A percentile compares a stretch with the other conserved stretches of the same genome.
These are phyloP conservation scores for Erythrocebus patas DNA, from an alignment of 2,113 vertebrate genomes.

Conservation along the genomic window DNA sequence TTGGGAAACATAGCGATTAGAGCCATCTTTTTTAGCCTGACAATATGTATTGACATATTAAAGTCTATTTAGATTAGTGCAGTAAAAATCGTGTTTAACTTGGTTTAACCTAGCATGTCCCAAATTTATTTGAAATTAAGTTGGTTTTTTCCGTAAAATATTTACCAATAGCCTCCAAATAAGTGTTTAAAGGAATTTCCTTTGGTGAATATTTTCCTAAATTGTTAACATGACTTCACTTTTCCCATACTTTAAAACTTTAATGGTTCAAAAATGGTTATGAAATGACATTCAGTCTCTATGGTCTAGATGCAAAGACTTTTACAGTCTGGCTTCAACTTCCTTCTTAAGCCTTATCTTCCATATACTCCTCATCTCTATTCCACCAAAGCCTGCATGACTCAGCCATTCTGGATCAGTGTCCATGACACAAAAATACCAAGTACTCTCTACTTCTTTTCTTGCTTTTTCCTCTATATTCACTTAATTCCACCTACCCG, in stretches of 20 bases:
- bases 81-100: background rate
- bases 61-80: background rate
- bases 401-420: background rate
- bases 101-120: background rate
- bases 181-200: background rate
- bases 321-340: background rate
- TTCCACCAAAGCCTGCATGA: background rate
- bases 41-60: background rate
- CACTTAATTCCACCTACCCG: background rate
- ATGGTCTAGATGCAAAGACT: background rate
- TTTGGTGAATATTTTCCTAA: constrained; percentile 12
- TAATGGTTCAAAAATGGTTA: background rate
- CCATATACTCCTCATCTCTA: background rate
- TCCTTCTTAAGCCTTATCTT: background rate
- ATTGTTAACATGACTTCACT: constrained; percentile 15
- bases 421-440: background rate
- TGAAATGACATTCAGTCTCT: constrained; percentile 14
- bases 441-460: background rate
- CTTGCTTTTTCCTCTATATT: background rate
- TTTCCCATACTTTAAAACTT: constrained; percentile 13
- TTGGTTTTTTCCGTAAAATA: background rate
- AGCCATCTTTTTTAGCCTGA: background rate
- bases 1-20: background rate
- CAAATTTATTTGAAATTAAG: constrained; percentile 19
- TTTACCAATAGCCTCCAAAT: background rate